A percentile compares a stretch with the other conserved stretches of the same genome.
Conservation (phyloP, 2,888 invertebrate genomes). For the Julus scanicus region DNA sequence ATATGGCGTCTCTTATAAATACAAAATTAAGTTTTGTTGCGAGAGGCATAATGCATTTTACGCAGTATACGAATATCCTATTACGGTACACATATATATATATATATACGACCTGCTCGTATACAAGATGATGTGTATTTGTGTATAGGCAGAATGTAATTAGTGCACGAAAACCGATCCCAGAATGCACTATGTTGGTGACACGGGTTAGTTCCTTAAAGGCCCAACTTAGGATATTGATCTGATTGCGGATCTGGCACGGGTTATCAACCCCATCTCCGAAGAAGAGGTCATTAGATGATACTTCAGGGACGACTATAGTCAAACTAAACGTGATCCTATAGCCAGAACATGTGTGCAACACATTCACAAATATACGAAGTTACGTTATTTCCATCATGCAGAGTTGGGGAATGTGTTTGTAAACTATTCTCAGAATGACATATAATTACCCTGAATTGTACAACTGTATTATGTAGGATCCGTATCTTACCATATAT, state of each 20-base stretch:
- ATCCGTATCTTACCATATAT: too few species aligned
- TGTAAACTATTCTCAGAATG: neutral
- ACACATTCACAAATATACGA: neutral
- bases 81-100: neutral
- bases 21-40: constrained; percentile 16
- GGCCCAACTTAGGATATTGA: neutral
- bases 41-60: too few species aligned
- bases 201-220: neutral
- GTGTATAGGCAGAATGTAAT: neutral
- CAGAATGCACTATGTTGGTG: neutral
- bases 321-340: neutral
- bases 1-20: constrained; percentile 29
- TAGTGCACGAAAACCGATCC: neutral
- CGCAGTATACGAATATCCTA: neutral
- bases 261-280: constrained; percentile 12
- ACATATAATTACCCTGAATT: too few species aligned
- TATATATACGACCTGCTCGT: neutral
- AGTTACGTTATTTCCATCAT: too few species aligned
- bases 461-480: too few species aligned
- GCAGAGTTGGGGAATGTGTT: neutral
- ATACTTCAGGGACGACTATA: neutral
- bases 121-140: neutral
- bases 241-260: neutral
- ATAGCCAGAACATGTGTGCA: neutral
- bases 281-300: neutral